Evolutionary conservation across 2,113 vertebrate genomes (phyloP), one percentile per base, ranked within the genome.

Genomic region (Alexandromys fortis): DNA sequence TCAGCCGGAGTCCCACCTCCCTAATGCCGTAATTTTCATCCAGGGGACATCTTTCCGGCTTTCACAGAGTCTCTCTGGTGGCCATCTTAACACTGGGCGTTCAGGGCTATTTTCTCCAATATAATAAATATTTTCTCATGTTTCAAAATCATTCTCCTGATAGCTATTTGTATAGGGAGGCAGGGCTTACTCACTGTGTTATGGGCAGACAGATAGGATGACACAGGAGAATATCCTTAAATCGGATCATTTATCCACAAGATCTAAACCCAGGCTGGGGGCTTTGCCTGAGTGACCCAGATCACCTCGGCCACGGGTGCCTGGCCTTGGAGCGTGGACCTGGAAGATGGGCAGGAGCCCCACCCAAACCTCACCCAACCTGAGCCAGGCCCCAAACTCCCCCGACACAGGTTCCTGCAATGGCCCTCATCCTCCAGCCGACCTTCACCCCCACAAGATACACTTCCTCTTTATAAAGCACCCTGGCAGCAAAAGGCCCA

Each of bases 391-490:
- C 85, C 6, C 0, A 0, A 3, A 14, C 9, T 0, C 75, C 78
- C 30, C 75, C 42, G 89, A 85, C 5, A 0, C 1, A 16, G 79
- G 72, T 42, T 78, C 68, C 55, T 22, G 76, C 24, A 7, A 1
- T 2, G 55, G 92, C 77, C 92, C 75, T 89, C 89, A 63, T 17
- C 72, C 79, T 12, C 38, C 35, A 0, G 17, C 17, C 55, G 96
- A 96, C 97, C 97, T 97, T 97, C 96, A 96, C 76, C 86, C 93
- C 85, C n/a, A 7, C 75, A 4, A 35, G 35, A 79, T 0, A 35
- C 38, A 91, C 96, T 97, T 97, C 95, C 96, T 96, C 94, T 94
- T 87, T 88, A 7, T 58, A 89, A 83, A 94, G 94, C 58, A 0
- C 92, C 92, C 96, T 79, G 89, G 95, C 89, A 86, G 96, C 95